phyloP scores from a whole-genome alignment of 2,888 invertebrate genomes.

The Calameuta idolon region DNA sequence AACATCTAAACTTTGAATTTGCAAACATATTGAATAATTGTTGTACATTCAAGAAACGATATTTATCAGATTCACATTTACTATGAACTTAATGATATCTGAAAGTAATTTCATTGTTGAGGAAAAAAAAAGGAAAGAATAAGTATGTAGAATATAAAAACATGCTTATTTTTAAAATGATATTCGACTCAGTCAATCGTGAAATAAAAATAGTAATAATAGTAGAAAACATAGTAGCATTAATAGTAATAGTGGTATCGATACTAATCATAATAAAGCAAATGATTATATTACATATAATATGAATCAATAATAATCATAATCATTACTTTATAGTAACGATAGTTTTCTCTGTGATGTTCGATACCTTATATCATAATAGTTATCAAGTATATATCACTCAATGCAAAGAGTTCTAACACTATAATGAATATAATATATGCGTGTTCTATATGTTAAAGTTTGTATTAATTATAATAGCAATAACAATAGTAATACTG shows the following conservation, averaged over 20 bases:
- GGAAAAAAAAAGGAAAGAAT: background rate
- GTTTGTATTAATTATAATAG: conserved; percentile 39
- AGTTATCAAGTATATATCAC: background rate
- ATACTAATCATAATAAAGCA: background rate
- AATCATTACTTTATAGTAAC: background rate
- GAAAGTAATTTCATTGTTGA: background rate
- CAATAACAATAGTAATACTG: conserved; percentile 64
- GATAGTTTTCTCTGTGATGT: background rate
- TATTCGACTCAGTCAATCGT: background rate
- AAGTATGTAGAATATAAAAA: background rate
- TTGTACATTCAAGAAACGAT: background rate
- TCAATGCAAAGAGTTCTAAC: background rate
- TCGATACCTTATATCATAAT: background rate
- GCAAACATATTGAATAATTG: background rate
- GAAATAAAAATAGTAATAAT: background rate
- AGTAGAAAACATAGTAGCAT: background rate
- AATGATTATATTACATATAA: background rate
- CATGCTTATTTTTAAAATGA: background rate
- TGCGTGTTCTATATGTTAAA: conserved; percentile 36
- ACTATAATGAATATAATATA: background rate
- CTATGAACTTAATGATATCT: background rate
- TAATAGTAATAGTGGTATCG: background rate
- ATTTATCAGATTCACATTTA: background rate
- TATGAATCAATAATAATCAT: background rate
- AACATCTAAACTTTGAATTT: background rate